Conservation (phyloP, 2,888 invertebrate genomes). For the Dermolepida albohirtum region DNA sequence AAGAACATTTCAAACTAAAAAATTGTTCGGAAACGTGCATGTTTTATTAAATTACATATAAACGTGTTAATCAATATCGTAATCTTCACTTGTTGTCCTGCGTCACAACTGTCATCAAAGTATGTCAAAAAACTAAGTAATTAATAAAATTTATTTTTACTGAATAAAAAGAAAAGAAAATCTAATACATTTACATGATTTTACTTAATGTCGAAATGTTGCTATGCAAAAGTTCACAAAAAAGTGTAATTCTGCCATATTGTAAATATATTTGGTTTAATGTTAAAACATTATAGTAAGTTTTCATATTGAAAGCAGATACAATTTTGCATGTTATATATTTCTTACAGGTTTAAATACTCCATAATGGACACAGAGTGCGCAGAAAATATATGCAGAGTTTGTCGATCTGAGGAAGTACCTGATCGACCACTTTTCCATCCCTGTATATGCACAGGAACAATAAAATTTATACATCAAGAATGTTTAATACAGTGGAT, state of each 20-base stretch:
- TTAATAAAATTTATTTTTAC: conserved; percentile 19
- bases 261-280: conserved; percentile 18
- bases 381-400: conserved; percentile 93
- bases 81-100: conserved; percentile 24
- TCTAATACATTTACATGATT: conserved; percentile 22
- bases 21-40: conserved; percentile 9
- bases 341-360: conserved; percentile 17
- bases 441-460: conserved; percentile 99
- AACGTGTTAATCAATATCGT: conserved; percentile 23
- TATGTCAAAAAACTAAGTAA: conserved; percentile 32
- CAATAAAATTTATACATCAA: conserved; percentile 99
- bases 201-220: conserved; percentile 8
- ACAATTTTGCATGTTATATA: conserved; percentile 1
- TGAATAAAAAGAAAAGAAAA: conserved; percentile 14
- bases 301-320: not conserved
- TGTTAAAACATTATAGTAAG: conserved; percentile 28
- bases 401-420: conserved; percentile 95
- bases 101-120: conserved; percentile 36
- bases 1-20: not conserved
- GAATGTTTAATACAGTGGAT: conserved; percentile 99
- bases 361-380: conserved; percentile 40
- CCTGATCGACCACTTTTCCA: conserved; percentile 95
- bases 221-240: conserved; percentile 8
- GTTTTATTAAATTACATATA: conserved; percentile 2
- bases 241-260: conserved; percentile 8